Evolutionary conservation across 2,888 invertebrate genomes (phyloP), one percentile per base, ranked within the genome.

Genomic region (Rhagonycha lutea): DNA sequence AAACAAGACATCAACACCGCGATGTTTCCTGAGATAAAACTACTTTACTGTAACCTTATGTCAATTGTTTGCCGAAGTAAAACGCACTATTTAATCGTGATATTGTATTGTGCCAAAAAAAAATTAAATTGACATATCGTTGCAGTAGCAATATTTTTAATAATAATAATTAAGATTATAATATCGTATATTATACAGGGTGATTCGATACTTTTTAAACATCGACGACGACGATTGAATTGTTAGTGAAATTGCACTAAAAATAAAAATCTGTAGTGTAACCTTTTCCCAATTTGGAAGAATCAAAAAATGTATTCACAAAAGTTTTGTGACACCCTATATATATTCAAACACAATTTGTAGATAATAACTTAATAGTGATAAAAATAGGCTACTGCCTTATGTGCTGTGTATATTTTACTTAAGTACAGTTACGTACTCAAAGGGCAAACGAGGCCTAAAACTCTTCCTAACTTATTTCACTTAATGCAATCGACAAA

Each of bases 1-100:
- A 91, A 83, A 86, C 88, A 26, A 86, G 89, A 78, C 88, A 88
- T 80, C 86, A 86, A 72, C 85, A 86, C 79, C 87, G 87, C 65
- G 88, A 87, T 79, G 85, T 88, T 83, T 89, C 89, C 84, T 88
- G 89, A 90, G 89, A 89, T 85, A 88, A 87, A 86, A 88, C 89
- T 76, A 89, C 89, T 84, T 89, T 89, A 83, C 85, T 88, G 85
- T 88, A 88, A 85, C 82, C 67, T 70, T 75, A 76, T 75, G 74
- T 65, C 74, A 74, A 65, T 74, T 74, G 67, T 8, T 74, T 69
- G 68, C 71, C 73, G 73, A 73, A 70, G 67, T 32, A 11, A 26
- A 72, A 62, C 32, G 68, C 72, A 74, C 69, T 47, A 65, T 14
- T 68, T 63, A 47, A 72, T 28, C 72, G 74, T 77, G 76, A 73